Percentiles rank a stretch among this genome's conserved stretches.
Evolutionary conservation across 2,888 invertebrate genomes (phyloP).

Genomic region (Dryocosmus kuriphilus): DNA sequence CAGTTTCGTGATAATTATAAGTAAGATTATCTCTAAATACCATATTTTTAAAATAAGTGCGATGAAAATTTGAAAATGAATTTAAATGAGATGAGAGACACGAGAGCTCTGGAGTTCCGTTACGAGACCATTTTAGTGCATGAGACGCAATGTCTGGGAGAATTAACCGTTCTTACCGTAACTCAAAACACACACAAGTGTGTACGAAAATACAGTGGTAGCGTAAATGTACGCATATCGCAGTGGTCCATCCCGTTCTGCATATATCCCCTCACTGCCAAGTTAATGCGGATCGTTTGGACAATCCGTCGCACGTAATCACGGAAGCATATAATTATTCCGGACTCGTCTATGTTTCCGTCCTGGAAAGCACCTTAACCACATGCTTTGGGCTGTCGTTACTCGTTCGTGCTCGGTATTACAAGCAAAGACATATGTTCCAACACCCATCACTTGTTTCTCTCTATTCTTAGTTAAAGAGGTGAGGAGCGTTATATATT

Average conservation of each 20-base stretch:
- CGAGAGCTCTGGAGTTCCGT: slow-evolving; percentile 4
- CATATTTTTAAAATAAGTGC: too few species aligned
- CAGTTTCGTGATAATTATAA: too few species aligned
- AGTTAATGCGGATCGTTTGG: slow-evolving; percentile 34
- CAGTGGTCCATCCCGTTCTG: neutral
- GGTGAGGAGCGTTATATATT: too few species aligned
- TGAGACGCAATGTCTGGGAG: neutral
- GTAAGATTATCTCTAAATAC: too few species aligned
- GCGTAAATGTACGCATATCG: slow-evolving; percentile 18
- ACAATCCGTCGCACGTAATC: slow-evolving; percentile 29
- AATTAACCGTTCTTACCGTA: slow-evolving; percentile 25
- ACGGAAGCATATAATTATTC: slow-evolving; percentile 16
- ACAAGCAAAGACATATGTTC: neutral
- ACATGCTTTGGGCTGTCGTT: neutral
- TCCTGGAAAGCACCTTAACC: neutral
- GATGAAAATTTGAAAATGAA: neutral
- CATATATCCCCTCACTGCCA: neutral
- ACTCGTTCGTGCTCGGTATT: neutral
- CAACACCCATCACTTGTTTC: neutral
- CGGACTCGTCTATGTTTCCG: neutral
- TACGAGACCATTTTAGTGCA: slow-evolving; percentile 9
- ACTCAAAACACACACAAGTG: slow-evolving; percentile 41
- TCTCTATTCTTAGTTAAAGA: too few species aligned
- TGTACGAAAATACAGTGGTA: neutral
- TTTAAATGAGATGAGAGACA: neutral